phyloP scores from a whole-genome alignment of 2,797 vertebrate species.

The Pseudocheirus occidentalis region DNA sequence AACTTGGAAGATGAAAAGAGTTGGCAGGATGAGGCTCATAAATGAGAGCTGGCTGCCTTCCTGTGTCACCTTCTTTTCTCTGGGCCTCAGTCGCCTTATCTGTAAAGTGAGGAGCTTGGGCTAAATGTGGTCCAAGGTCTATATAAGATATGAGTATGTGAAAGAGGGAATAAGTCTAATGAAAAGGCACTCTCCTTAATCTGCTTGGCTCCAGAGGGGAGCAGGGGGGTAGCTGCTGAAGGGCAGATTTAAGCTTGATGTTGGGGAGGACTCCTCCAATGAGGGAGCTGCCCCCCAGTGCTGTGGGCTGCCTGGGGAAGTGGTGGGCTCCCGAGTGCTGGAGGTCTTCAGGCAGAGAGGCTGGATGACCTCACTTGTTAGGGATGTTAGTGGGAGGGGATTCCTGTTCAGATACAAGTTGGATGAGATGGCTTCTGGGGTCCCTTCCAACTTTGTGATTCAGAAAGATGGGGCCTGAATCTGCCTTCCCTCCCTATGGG shows the following conservation, averaged over 20 bases:
- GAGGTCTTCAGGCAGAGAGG: background rate
- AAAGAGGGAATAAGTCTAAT: background rate
- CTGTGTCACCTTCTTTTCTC: background rate
- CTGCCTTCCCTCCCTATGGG: background rate
- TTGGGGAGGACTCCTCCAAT: no score
- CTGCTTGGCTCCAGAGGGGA: background rate
- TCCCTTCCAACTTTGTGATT: background rate
- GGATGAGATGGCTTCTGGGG: background rate
- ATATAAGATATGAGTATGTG: background rate
- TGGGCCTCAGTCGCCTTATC: background rate
- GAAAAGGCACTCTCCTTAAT: background rate
- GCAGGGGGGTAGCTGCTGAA: background rate
- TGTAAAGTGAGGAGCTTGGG: no score
- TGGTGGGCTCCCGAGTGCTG: no score
- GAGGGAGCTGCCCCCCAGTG: no score
- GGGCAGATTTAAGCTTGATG: no score
- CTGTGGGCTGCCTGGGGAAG: no score
- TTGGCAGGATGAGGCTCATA: no score
- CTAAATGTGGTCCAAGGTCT: no score
- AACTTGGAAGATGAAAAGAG: no score
- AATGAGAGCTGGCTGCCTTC: background rate
- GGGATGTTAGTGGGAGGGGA: background rate
- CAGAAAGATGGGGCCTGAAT: background rate
- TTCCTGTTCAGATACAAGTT: background rate
- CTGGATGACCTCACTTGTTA: background rate